Evolutionary conservation across 2,113 vertebrate genomes (phyloP).

Genomic region (Fulmarus glacialis): DNA sequence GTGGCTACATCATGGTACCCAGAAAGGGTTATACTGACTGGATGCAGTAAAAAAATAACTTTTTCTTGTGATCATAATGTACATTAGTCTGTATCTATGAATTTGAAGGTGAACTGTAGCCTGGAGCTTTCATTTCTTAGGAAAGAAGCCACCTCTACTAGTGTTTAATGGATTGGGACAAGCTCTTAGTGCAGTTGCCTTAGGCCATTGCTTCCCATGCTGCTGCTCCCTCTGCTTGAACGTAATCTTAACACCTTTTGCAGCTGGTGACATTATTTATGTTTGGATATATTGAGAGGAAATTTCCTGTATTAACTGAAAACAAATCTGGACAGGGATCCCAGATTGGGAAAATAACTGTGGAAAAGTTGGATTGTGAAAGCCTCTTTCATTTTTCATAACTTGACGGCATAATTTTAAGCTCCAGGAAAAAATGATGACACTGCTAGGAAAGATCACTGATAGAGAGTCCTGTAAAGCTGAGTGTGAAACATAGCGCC

Average conservation of each 20-base stretch:
- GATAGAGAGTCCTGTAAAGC: not conserved
- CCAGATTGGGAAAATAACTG: not conserved
- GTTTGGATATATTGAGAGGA: constrained; percentile 3
- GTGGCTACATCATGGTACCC: not conserved
- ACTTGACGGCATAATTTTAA: not conserved
- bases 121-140: constrained; percentile 12
- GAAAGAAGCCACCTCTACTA: constrained; percentile 7
- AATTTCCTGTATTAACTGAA: not conserved
- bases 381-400: not conserved
- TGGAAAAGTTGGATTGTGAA: not conserved
- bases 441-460: not conserved
- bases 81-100: not conserved
- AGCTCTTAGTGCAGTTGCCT: not conserved
- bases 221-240: not conserved
- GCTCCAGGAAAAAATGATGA: not conserved
- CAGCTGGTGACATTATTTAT: not conserved
- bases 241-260: not conserved
- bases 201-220: not conserved
- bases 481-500: not conserved
- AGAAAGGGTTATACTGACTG: not conserved
- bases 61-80: not conserved
- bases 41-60: not conserved
- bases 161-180: constrained; percentile 54
- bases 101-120: constrained; percentile 46
- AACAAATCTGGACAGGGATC: not conserved